A percentile compares a stretch with the other conserved stretches of the same genome.
phyloP scores from a whole-genome alignment of 2,888 invertebrate species.

The Exephanes ischioxanthus region DNA sequence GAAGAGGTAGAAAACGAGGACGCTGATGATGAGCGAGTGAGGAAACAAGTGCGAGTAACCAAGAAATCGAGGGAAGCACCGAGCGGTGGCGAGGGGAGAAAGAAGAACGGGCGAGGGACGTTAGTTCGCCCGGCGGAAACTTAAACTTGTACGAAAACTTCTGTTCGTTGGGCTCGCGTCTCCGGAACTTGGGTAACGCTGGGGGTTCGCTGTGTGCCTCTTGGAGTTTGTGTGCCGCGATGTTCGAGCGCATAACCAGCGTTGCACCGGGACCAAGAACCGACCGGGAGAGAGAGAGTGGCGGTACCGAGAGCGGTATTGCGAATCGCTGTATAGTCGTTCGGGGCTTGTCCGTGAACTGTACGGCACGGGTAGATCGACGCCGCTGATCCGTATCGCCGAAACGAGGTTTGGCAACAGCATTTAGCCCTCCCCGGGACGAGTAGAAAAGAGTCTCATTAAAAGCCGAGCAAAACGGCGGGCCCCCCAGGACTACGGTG shows the following conservation, averaged over 20 bases:
- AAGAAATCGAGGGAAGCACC: conserved; percentile 47
- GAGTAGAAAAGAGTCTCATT: conserved; percentile 83
- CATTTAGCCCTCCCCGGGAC: conserved; percentile 78
- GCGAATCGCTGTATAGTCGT: conserved; percentile 61
- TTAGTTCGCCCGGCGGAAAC: conserved; percentile 48
- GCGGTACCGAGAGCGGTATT: conserved; percentile 62
- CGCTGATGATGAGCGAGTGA: conserved; percentile 35
- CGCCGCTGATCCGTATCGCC: conserved; percentile 82
- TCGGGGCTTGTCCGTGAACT: conserved; percentile 66
- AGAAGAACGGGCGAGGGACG: conserved; percentile 9
- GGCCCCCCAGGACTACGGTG: conserved; percentile 65
- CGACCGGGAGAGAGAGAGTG: conserved; percentile 27
- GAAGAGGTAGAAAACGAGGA: conserved; percentile 35
- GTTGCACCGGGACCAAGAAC: conserved; percentile 54
- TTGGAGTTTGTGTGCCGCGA: conserved; percentile 34
- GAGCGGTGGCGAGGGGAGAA: conserved; percentile 27
- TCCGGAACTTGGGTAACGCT: conserved; percentile 62
- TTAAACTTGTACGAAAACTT: conserved; percentile 67
- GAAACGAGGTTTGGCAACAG: conserved; percentile 84
- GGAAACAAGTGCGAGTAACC: conserved; percentile 44
- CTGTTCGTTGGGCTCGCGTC: conserved; percentile 51
- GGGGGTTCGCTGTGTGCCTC: conserved; percentile 39
- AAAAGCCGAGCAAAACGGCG: conserved; percentile 78
- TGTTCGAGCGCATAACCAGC: conserved; percentile 44
- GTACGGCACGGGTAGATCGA: conserved; percentile 64